phyloP scores from a whole-genome alignment of 2,113 vertebrate genomes.

The Pagrus major region DNA sequence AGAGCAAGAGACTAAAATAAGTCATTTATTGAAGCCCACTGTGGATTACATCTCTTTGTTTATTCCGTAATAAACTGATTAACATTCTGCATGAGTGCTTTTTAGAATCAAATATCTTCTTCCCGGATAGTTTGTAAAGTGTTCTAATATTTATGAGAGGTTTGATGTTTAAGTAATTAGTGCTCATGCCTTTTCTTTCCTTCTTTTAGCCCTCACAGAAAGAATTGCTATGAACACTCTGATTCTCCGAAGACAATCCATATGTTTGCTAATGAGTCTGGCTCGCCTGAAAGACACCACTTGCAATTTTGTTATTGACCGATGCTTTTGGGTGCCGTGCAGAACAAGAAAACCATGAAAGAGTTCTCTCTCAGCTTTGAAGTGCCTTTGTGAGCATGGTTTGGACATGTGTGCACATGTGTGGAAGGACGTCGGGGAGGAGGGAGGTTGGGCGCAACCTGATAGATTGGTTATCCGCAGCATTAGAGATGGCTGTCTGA shows the following conservation, averaged over 20 bases:
- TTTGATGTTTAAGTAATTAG: constrained; percentile 3
- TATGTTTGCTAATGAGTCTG: constrained; percentile 7
- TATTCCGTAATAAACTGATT: constrained; percentile 22
- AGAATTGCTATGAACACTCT: constrained; percentile 7
- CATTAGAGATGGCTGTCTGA: constrained; percentile 62
- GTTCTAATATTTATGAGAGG: constrained; percentile 1
- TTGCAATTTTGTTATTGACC: background rate
- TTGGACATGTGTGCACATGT: constrained; percentile 1
- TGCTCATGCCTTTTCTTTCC: background rate
- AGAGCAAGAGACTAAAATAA: constrained; percentile 47
- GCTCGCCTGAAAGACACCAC: background rate
- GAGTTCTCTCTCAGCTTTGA: background rate
- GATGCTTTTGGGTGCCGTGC: background rate
- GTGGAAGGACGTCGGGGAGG: constrained; percentile 1
- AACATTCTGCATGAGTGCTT: background rate
- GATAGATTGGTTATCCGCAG: constrained; percentile 55
- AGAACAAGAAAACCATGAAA: background rate
- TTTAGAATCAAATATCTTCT: background rate
- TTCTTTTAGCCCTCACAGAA: constrained; percentile 17
- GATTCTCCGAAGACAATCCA: background rate
- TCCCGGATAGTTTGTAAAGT: background rate
- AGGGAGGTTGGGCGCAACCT: constrained; percentile 9
- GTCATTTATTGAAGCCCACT: constrained; percentile 24
- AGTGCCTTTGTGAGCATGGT: background rate
- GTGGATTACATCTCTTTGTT: constrained; percentile 12